Evolutionary conservation across 2,888 invertebrate genomes (phyloP), one percentile per base, ranked within the genome.

Genomic region (Spilosoma lubricipeda): DNA sequence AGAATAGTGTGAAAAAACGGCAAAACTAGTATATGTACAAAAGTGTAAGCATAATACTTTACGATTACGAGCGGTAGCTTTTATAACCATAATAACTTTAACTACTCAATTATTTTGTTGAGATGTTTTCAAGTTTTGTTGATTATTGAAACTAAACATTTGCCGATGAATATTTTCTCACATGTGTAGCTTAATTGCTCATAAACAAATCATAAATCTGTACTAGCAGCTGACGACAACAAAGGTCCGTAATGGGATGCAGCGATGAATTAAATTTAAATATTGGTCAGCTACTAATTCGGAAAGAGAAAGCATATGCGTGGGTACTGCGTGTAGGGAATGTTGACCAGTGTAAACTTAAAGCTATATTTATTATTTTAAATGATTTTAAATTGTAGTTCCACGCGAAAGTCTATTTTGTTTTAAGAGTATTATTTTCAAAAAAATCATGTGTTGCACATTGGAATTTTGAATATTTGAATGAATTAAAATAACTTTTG

Each of bases 271-370:
- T 79, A 77, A 77, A 81, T 77, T 76, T 81, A 82, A 74, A 79
- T 80, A 76, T 67, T 77, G 82, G 81, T 79, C 79, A 81, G 75
- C 75, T 63, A 71, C 73, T 78, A 77, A 80, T 83, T 84, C 71
- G 77, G 80, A 78, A 81, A 83, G 86, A 83, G 88, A 88, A 88
- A 89, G 87, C 82, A 76, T 77, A 77, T 48, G 78, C 79, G 86
- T 85, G 80, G 86, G 87, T 74, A 74, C 78, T 69, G 67, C 71
- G 59, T 70, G 64, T 71, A 72, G 23, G 52, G 77, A 52, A 20
- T 33, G 78, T 67, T 67, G 20, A 72, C 72, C 82, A 85, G 70
- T 81, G 77, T 65, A 66, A 67, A 84, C 79, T 56, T 72, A 70
- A 39, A 8, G 23, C 13, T 42, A 7, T n/a, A n/a, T n/a, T n/a